Conservation (phyloP, 2,888 invertebrate genomes). For the Euspilapteryx auroguttella region DNA sequence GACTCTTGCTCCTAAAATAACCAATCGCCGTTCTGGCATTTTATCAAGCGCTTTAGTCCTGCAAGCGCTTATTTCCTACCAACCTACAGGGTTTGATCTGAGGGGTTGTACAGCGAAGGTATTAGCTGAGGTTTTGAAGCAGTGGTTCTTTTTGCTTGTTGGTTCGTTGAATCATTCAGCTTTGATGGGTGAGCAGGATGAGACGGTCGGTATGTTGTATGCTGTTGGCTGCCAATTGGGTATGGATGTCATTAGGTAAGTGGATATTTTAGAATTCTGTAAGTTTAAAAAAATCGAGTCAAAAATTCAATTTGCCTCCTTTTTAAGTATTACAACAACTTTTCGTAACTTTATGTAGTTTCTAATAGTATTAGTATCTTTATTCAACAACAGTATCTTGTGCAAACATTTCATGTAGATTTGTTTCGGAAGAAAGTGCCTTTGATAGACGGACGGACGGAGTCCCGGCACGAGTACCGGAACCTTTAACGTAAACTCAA, state of each 20-base stretch:
- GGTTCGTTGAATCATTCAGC: slow-evolving; percentile 27
- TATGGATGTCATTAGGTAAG: slow-evolving; percentile 27
- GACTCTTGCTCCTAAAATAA: slow-evolving; percentile 20
- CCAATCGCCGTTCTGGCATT: slow-evolving; percentile 19
- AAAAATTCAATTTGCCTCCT: no score
- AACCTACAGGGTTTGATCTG: slow-evolving; percentile 24
- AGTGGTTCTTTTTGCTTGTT: slow-evolving; percentile 29
- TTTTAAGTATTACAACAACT: no score
- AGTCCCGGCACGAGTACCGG: no score
- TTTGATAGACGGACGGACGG: no score
- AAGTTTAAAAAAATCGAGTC: no score
- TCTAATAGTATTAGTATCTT: no score
- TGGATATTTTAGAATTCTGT: no score
- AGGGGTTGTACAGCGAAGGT: slow-evolving; percentile 18
- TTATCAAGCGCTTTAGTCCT: slow-evolving; percentile 37
- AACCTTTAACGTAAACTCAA: no score
- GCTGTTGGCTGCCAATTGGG: slow-evolving; percentile 32
- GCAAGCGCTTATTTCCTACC: slow-evolving; percentile 33
- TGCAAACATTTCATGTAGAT: no score
- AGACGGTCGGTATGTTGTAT: slow-evolving; percentile 24
- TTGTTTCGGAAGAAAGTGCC: no score
- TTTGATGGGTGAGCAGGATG: slow-evolving; percentile 19
- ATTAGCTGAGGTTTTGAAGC: slow-evolving; percentile 24
- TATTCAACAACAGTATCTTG: no score
- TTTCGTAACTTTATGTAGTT: no score